Conservation (phyloP, 2,113 vertebrate genomes). For the Eidolon helvum region DNA sequence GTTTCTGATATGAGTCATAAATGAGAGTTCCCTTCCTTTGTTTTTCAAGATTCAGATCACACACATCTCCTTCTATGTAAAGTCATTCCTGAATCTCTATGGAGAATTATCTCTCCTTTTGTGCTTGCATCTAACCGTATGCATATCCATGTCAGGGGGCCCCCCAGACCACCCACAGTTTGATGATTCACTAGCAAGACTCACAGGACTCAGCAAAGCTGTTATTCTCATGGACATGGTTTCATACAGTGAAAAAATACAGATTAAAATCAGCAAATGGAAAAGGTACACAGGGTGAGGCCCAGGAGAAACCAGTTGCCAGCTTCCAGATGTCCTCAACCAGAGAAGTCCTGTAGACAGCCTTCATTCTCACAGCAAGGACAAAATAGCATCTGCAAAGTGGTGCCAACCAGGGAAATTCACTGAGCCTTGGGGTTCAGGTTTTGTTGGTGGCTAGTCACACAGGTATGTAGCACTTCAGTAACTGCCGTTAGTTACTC, state of each 20-base stretch:
- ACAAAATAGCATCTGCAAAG: not conserved
- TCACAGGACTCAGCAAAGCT: not conserved
- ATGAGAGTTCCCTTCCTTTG: not conserved
- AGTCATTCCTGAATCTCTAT: not conserved
- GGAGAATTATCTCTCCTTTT: not conserved
- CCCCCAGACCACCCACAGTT: not conserved
- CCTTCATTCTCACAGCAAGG: not conserved
- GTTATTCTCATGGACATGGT: not conserved
- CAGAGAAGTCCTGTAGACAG: not conserved
- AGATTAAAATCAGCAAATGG: not conserved
- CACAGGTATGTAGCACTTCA: not conserved
- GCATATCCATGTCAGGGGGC: fast-evolving
- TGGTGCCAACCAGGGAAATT: not conserved
- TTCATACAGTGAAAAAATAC: not conserved
- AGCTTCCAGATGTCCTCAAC: not conserved
- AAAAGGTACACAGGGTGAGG: not conserved
- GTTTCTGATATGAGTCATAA: not conserved
- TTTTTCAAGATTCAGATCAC: not conserved
- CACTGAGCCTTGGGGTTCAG: not conserved
- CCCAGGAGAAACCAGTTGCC: not conserved
- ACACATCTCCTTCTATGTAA: not conserved
- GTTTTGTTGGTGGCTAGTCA: not conserved
- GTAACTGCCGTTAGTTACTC: not conserved
- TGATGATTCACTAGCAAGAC: not conserved
- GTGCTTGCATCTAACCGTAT: fast-evolving